Base-by-base conservation (phyloP, 2,888 invertebrate genomes). In the Odontocolon sp. region DNA sequence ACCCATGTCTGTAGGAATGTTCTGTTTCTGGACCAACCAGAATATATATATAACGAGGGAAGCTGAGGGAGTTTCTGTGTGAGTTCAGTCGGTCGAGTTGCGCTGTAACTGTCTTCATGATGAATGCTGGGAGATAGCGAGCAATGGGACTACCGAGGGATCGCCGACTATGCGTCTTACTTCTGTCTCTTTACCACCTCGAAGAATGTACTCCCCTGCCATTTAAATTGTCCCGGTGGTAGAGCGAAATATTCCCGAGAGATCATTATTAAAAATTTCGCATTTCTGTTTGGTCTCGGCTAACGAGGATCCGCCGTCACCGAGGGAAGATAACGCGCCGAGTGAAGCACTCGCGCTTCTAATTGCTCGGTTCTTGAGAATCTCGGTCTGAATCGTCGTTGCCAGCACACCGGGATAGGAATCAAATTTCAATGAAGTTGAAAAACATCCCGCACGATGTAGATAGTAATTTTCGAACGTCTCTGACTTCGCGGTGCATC, bases 21-120 rank as follows among this genome's bases (percentile, higher is more conserved):
- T 52, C 68, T 36, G 61, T 47, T 68, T 16, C 9, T 54, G 36
- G 28, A 57, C 50, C 61, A 67, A 54, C 9, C n/a, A 11, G 18
- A n/a, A n/a, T n/a, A n/a, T n/a, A 18, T 36, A 26, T 5, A 6
- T 28, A 11, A 54, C 36, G 33, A n/a, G 52, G 52, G 72, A 70
- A 59, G 75, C 64, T 73, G 61, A 63, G 69, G 70, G 66, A 66
- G 77, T 71, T 50, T 23, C 68, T 54, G 45, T 61, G 61, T 47
- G 28, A 50, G 52, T 45, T 28, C 57, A 26, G n/a, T 16, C 16
- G 54, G 57, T 52, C 72, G 52, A 52, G 52, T 56, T 70, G 70
- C 74, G 80, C 82, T 86, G 86, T 86, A 85, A 81, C 86, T 87
- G 87, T 86, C 87, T 71, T 79, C 84, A 82, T 87, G 87, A 87